Evolutionary conservation across 1,140 invertebrate species (phyloP).

Genomic region (Drosophila repleta): DNA sequence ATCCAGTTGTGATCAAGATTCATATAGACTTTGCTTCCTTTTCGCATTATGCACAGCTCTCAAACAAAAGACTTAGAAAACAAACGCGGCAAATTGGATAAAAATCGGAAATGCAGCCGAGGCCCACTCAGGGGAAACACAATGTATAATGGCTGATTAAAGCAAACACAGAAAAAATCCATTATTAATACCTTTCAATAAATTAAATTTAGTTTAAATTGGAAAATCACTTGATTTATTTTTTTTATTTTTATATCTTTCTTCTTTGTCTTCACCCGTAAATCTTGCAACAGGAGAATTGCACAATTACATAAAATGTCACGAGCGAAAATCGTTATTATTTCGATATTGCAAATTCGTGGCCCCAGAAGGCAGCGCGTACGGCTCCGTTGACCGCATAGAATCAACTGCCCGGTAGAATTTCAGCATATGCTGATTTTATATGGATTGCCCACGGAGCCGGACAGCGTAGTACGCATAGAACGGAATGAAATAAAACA

Average conservation of each 20-base stretch:
- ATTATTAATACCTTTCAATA: conserved; percentile 19
- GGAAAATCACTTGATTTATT: no score
- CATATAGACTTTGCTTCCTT: conserved; percentile 63
- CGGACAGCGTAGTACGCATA: conserved; percentile 62
- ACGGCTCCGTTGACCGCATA: conserved; percentile 66
- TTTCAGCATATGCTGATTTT: conserved; percentile 82
- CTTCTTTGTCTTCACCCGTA: conserved; percentile 29
- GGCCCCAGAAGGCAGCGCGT: conserved; percentile 51
- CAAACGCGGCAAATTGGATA: conserved; percentile 54
- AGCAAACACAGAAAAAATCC: not conserved
- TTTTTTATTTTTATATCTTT: no score
- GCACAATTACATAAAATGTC: conserved; percentile 59
- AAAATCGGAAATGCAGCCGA: conserved; percentile 36
- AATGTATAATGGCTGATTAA: not conserved
- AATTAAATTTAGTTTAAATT: not conserved
- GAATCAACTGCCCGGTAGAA: conserved; percentile 78
- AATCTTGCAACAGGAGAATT: conserved; percentile 69
- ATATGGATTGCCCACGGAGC: conserved; percentile 58
- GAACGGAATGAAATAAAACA: conserved; percentile 69
- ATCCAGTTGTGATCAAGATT: conserved; percentile 78
- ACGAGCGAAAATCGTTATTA: not conserved
- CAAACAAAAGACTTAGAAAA: conserved; percentile 79
- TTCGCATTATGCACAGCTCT: conserved; percentile 39
- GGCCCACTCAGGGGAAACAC: not conserved
- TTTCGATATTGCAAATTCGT: conserved; percentile 4